These are phyloP conservation scores for Gymnodraco acuticeps DNA, from an alignment of 2,797 vertebrate genomes.

Conservation along the genomic window DNA sequence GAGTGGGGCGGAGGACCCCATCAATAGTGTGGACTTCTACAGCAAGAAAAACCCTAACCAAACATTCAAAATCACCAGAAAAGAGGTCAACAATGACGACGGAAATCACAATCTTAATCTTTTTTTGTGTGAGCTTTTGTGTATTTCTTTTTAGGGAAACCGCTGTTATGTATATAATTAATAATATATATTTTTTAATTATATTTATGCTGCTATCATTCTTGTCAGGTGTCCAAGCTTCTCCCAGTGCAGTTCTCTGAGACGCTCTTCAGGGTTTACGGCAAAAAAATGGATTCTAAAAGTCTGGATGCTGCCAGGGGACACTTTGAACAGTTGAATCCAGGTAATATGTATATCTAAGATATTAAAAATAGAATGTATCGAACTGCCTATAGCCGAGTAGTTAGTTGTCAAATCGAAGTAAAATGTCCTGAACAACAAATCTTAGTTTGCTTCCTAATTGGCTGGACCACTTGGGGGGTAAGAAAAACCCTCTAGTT, in stretches of 20 bases:
- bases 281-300: slow-evolving; percentile 78
- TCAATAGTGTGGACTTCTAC: slow-evolving; percentile 6
- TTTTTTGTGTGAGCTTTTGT: neutral
- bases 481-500: too few relatives aligned
- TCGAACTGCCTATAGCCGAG: too few relatives aligned
- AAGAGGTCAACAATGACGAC: slow-evolving; percentile 14
- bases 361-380: neutral
- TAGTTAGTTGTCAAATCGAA: too few relatives aligned
- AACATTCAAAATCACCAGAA: accelerated
- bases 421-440: too few relatives aligned
- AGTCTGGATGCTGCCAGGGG: accelerated
- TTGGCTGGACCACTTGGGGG: too few relatives aligned
- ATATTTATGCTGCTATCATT: slow-evolving; percentile 2
- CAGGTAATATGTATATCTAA: slow-evolving; percentile 6
- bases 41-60: accelerated
- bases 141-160: neutral
- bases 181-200: too few relatives aligned
- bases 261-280: slow-evolving; percentile 88
- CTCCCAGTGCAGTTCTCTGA: slow-evolving; percentile 87
- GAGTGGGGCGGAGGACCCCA: neutral
- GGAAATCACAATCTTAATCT: neutral
- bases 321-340: accelerated
- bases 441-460: too few relatives aligned
- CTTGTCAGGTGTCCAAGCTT: slow-evolving; percentile 86
- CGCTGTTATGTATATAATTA: accelerated